Base-by-base conservation (phyloP, 2,797 vertebrate genomes). In the Ctenochaetus hawaiiensis region DNA sequence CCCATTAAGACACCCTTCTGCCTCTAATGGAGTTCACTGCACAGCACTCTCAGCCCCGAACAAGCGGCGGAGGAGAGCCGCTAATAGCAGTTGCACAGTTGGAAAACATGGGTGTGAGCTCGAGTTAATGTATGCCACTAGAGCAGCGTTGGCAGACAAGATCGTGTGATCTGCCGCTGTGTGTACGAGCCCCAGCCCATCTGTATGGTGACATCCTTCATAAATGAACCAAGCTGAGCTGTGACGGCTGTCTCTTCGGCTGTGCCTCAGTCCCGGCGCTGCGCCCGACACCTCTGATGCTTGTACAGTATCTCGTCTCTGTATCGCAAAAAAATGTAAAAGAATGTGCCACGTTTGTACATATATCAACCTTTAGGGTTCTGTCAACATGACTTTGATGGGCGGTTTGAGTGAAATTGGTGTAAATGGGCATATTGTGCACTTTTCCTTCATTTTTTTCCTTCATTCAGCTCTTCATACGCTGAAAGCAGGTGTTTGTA, bases 71-170 rank as follows among this genome's bases (percentile, higher is more conserved):
- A 87, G 56, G 72, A 81, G 84, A 80, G 84, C 79, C 61, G 78
- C 85, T 91, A 93, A 92, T 88, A 90, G 89, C 72, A 49, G 81
- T 23, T 23, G 77, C 80, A 74, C 84, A 78, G 82, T 83, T 65
- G 78, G 86, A 90, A 84, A 89, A 92, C 91, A 93, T 75, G 91
- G 87, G 87, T 92, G 91, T 89, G 86, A 92, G 86, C 81, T 70
- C 0, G 49, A 89, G 86, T 88, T 93, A 93, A 94, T 91, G 89
- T 84, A 90, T 89, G 91, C 84, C 71, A 71, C 85, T 80, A 61
- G 83, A 88, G 85, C 68, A 16, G 91, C 75, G 93, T 92, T 95
- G 93, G 91, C 94, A 94, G 92, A 91, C 76, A 48, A 72, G 72
- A 80, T 54, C 22, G 74, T 89, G 88, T 83, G 88, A 69, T 87